Evolutionary conservation across 2,797 vertebrate genomes (phyloP).

Genomic region (Arremon brunneinucha): DNA sequence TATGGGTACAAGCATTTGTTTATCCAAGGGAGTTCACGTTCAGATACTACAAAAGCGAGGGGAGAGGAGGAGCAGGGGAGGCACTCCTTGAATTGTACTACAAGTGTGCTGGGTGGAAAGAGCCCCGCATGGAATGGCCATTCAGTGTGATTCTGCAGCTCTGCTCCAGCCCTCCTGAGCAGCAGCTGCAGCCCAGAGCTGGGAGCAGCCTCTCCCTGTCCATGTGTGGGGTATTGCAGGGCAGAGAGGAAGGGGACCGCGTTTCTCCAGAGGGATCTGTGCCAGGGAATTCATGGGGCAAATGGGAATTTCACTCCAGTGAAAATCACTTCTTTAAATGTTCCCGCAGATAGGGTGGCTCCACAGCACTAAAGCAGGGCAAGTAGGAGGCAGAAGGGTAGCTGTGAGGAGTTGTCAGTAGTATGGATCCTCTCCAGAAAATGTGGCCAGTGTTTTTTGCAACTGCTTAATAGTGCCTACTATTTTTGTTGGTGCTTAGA

Average conservation of each 20-base stretch:
- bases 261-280: background rate
- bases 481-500: background rate
- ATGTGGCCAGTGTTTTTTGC: background rate
- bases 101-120: background rate
- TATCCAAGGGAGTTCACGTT: background rate
- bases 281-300: background rate
- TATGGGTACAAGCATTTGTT: background rate
- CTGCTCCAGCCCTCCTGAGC: background rate
- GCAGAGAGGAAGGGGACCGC: background rate
- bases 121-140: background rate
- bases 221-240: background rate
- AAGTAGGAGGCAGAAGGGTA: background rate
- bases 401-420: conserved; percentile 17
- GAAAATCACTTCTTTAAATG: background rate
- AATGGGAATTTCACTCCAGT: background rate
- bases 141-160: background rate
- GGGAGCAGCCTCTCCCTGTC: background rate
- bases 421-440: conserved; percentile 19
- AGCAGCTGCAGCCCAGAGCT: conserved; percentile 1
- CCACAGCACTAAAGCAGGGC: conserved; percentile 16
- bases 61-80: background rate
- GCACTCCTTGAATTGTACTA: conserved; percentile 19
- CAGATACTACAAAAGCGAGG: background rate
- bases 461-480: background rate
- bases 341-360: background rate